Evolutionary conservation across 2,113 vertebrate genomes (phyloP).

Genomic region (Mus pahari): DNA sequence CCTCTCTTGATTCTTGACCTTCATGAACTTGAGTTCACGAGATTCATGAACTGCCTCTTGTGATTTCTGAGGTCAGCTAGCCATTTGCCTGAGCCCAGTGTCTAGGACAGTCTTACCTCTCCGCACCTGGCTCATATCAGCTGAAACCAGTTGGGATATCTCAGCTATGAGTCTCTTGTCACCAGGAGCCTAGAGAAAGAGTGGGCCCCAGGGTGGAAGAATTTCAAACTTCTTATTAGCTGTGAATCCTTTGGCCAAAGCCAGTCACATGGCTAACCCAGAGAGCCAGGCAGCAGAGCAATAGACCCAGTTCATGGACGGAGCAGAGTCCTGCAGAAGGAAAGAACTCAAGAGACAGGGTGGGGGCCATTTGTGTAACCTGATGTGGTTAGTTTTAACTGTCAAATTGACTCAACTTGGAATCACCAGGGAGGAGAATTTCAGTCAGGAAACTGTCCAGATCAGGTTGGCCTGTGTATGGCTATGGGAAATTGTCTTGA

Average conservation of each 20-base stretch:
- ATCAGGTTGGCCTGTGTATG: not conserved
- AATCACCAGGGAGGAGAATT: not conserved
- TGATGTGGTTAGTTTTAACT: not conserved
- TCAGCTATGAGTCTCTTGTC: not conserved
- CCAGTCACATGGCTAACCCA: not conserved
- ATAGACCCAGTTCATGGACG: not conserved
- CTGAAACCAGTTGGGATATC: not conserved
- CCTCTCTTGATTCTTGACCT: not conserved
- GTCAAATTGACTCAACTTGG: not conserved
- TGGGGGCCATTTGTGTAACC: not conserved
- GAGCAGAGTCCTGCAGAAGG: not conserved
- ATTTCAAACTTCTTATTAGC: not conserved
- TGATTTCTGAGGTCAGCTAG: not conserved
- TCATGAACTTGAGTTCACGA: no score
- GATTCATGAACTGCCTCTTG: not conserved
- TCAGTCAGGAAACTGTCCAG: no score
- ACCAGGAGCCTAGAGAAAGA: not conserved
- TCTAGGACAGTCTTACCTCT: not conserved
- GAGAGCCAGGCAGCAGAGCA: not conserved
- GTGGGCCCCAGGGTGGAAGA: fast-evolving
- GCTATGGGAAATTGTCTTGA: not conserved
- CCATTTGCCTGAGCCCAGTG: not conserved
- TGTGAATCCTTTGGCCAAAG: not conserved
- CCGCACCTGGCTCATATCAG: not conserved
- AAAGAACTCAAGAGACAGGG: not conserved